phyloP scores from a whole-genome alignment of 2,888 invertebrate species.

The Monopis laevigella region DNA sequence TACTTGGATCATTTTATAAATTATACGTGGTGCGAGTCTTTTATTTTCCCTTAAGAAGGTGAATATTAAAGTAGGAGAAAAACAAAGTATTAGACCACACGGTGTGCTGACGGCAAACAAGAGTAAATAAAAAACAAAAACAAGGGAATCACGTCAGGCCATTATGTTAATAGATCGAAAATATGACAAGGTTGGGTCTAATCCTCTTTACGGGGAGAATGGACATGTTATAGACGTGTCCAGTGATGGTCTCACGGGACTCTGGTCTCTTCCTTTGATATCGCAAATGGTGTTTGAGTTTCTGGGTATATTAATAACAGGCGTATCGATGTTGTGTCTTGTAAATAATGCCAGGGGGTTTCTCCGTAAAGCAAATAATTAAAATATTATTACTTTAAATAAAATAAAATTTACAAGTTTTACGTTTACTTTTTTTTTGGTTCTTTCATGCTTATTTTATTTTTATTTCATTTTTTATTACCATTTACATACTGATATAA shows the following conservation, averaged over 20 bases:
- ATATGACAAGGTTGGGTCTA: conserved; percentile 58
- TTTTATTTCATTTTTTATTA: too few relatives aligned
- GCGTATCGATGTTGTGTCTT: too few relatives aligned
- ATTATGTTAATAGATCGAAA: conserved; percentile 55
- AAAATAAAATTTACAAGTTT: too few relatives aligned
- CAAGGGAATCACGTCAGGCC: conserved; percentile 48
- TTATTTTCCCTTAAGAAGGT: conserved; percentile 1
- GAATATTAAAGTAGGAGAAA: neutral
- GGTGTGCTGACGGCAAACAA: conserved; percentile 21
- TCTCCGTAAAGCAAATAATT: too few relatives aligned
- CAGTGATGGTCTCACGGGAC: conserved; percentile 36
- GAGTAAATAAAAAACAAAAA: conserved; percentile 35
- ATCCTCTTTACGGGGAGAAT: conserved; percentile 59
- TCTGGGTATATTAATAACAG: too few relatives aligned
- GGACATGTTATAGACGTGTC: conserved; percentile 40
- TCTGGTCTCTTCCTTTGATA: conserved; percentile 52
- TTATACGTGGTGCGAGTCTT: neutral
- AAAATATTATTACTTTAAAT: too few relatives aligned
- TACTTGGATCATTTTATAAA: neutral
- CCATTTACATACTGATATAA: too few relatives aligned
- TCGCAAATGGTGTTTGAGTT: conserved; percentile 9
- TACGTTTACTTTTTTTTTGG: too few relatives aligned
- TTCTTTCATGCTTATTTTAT: too few relatives aligned
- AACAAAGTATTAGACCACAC: conserved; percentile 37
- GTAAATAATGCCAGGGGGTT: too few relatives aligned